Conservation (phyloP, 2,888 invertebrate species). For the Spodoptera littoralis region DNA sequence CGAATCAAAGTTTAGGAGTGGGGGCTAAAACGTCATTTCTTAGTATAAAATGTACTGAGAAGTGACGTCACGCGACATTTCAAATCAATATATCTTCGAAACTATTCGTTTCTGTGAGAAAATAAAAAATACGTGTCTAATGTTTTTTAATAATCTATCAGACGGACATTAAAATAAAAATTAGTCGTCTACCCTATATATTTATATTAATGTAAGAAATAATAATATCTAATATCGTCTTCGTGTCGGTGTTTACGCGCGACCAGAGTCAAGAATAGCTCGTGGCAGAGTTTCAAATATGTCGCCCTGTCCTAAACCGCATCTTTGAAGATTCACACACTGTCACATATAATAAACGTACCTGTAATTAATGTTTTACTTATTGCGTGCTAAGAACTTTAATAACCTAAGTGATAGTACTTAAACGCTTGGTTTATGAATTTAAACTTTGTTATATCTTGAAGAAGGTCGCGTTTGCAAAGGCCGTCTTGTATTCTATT, state of each 20-base stretch:
- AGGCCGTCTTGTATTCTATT: too few species aligned
- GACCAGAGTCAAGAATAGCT: slow-evolving; percentile 77
- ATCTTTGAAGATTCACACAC: slow-evolving; percentile 72
- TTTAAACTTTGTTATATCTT: neutral
- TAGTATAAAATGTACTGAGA: too few species aligned
- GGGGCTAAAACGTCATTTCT: too few species aligned
- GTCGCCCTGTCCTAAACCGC: slow-evolving; percentile 82
- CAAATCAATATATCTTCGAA: too few species aligned
- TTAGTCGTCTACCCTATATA: too few species aligned
- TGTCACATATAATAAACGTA: slow-evolving; percentile 67
- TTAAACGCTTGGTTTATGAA: neutral
- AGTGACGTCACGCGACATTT: too few species aligned
- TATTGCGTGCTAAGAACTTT: slow-evolving; percentile 6
- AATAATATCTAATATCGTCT: slow-evolving; percentile 70
- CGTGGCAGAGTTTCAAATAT: slow-evolving; percentile 88
- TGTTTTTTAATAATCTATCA: too few species aligned
- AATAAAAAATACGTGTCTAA: too few species aligned
- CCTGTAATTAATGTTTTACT: slow-evolving; percentile 54
- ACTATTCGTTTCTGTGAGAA: too few species aligned
- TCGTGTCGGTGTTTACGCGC: slow-evolving; percentile 80
- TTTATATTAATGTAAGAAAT: slow-evolving; percentile 62
- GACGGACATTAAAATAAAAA: too few species aligned
- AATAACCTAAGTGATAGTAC: neutral
- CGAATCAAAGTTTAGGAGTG: too few species aligned
- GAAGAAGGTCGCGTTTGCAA: too few species aligned